Percentiles rank a stretch among this genome's conserved stretches.
Evolutionary conservation across 2,797 vertebrate genomes (phyloP).

Genomic region (Poeciliopsis turneri): DNA sequence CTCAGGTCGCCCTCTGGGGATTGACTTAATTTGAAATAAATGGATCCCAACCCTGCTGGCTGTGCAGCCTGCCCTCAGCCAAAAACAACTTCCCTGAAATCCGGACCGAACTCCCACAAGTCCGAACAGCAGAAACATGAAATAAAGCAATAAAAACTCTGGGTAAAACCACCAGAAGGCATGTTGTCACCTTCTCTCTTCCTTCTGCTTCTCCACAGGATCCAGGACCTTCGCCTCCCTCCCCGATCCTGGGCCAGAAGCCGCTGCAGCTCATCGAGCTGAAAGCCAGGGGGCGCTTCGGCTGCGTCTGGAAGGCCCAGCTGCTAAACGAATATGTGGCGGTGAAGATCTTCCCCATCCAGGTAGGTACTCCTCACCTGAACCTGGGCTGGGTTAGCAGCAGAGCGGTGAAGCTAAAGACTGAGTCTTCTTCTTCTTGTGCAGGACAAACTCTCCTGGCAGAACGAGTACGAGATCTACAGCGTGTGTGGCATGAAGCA

Average conservation of each 20-base stretch:
- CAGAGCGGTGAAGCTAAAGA: not conserved
- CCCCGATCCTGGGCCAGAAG: slow-evolving; percentile 91
- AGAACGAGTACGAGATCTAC: slow-evolving; percentile 98
- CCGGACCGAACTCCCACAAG: slow-evolving; percentile 20
- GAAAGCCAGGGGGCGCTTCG: slow-evolving; percentile 96
- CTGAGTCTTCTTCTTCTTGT: slow-evolving; percentile 17
- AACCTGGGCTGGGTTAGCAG: not conserved
- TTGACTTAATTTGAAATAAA: slow-evolving; percentile 58
- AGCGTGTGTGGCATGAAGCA: slow-evolving; percentile 96
- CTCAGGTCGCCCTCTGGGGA: slow-evolving; percentile 36
- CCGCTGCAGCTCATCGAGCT: slow-evolving; percentile 94
- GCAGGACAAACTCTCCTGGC: slow-evolving; percentile 98
- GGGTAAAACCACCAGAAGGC: not conserved
- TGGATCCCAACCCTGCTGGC: slow-evolving; percentile 33
- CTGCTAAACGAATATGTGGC: slow-evolving; percentile 93
- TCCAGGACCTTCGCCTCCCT: slow-evolving; percentile 90
- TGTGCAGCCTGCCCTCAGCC: slow-evolving; percentile 27
- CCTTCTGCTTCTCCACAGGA: slow-evolving; percentile 78
- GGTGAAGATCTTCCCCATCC: slow-evolving; percentile 97
- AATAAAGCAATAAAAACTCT: slow-evolving; percentile 9
- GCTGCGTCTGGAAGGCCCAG: slow-evolving; percentile 98
- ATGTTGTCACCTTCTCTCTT: not conserved
- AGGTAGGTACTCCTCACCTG: slow-evolving; percentile 79
- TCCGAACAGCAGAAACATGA: slow-evolving; percentile 15
- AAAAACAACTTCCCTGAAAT: slow-evolving; percentile 20